Conservation (phyloP, 2,113 vertebrate genomes). For the Sciurus niger region DNA sequence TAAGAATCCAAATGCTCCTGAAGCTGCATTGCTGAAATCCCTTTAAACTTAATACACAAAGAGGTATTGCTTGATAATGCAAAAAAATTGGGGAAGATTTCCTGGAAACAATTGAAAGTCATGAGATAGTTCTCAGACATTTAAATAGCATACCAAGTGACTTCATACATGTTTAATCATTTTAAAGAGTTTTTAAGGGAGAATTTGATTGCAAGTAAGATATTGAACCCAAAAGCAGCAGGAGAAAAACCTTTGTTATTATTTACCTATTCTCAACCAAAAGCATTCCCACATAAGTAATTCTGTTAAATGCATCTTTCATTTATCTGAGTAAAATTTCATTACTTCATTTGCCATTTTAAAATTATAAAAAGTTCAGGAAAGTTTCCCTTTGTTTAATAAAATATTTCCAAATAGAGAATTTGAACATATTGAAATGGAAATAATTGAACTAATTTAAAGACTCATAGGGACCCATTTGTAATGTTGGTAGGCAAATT, state of each 20-base stretch:
- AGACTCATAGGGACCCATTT: background rate
- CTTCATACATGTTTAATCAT: conserved; percentile 46
- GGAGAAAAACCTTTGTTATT: background rate
- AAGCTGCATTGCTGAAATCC: background rate
- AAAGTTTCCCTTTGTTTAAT: background rate
- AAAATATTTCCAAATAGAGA: conserved; percentile 29
- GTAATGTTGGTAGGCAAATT: background rate
- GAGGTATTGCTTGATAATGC: background rate
- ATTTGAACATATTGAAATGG: background rate
- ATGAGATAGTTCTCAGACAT: conserved; percentile 43
- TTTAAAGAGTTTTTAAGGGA: conserved; percentile 41
- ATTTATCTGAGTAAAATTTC: conserved; percentile 51
- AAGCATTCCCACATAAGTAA: conserved; percentile 20
- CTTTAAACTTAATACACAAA: background rate
- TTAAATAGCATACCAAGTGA: conserved; percentile 40
- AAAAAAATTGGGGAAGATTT: conserved; percentile 35
- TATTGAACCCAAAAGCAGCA: conserved; percentile 43
- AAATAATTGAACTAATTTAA: conserved; percentile 19
- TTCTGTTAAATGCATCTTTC: background rate
- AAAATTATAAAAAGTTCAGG: conserved; percentile 1
- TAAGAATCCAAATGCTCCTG: background rate
- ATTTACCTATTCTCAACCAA: conserved; percentile 25
- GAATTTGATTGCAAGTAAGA: conserved; percentile 63
- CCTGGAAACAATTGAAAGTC: conserved; percentile 34
- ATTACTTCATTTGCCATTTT: background rate